These are phyloP conservation scores for Amphipoea lucens DNA, from an alignment of 2,888 invertebrate species.

Conservation along the genomic window DNA sequence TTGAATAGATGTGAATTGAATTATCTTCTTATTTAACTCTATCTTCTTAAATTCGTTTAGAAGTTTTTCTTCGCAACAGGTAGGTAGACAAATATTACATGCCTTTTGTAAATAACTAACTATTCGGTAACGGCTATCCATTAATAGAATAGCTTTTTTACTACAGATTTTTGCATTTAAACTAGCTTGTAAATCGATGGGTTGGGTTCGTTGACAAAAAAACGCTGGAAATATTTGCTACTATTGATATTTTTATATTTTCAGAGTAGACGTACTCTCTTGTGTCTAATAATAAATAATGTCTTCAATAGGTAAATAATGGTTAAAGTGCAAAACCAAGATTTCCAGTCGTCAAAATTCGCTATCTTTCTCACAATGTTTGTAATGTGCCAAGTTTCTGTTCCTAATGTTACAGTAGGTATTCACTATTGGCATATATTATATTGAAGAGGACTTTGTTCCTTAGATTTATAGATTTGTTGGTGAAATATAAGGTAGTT, in stretches of 20 bases:
- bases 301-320: not conserved
- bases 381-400: conserved; percentile 40
- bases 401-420: conserved; percentile 17
- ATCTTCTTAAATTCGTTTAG: not conserved
- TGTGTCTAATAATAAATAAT: not conserved
- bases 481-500: conserved; percentile 48
- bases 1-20: conserved; percentile 5
- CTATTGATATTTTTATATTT: too few relatives aligned
- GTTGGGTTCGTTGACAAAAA: not conserved
- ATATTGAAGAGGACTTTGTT: conserved; percentile 52
- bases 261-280: not conserved
- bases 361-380: conserved; percentile 2
- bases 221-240: not conserved
- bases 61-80: not conserved
- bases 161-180: not conserved
- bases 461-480: conserved; percentile 50
- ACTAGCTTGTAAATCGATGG: not conserved
- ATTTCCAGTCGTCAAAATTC: not conserved
- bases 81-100: too few relatives aligned
- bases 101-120: too few relatives aligned
- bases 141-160: too few relatives aligned
- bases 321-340: not conserved
- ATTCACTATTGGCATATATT: conserved; percentile 44
- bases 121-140: too few relatives aligned
- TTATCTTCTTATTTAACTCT: not conserved